These are phyloP conservation scores for Eumeta japonica DNA, from an alignment of 1,140 invertebrate genomes.

Conservation along the genomic window DNA sequence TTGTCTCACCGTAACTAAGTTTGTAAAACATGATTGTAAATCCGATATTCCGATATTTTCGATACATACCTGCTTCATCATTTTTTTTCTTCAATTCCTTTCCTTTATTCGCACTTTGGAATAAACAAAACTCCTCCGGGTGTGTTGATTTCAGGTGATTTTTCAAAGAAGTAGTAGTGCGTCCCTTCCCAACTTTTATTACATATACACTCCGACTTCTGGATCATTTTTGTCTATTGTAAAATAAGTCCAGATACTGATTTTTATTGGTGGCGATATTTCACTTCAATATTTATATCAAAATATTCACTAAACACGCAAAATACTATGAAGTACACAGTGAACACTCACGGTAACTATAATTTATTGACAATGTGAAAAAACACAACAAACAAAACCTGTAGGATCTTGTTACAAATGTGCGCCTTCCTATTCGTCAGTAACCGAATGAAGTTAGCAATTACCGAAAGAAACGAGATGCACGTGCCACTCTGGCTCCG, in stretches of 20 bases:
- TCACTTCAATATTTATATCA: background rate
- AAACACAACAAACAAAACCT: background rate
- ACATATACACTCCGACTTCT: constrained; percentile 1
- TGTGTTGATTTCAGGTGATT: constrained; percentile 3
- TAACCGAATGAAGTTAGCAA: too few relatives aligned
- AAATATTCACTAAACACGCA: background rate
- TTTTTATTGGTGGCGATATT: constrained; percentile 1
- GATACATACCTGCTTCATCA: constrained; percentile 4
- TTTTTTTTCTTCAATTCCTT: constrained; percentile 5
- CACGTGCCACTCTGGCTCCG: too few relatives aligned
- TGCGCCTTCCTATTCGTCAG: too few relatives aligned
- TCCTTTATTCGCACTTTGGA: background rate
- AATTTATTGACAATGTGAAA: background rate
- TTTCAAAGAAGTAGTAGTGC: constrained; percentile 3
- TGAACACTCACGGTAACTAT: background rate
- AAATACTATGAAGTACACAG: background rate
- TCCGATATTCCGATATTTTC: constrained; percentile 4
- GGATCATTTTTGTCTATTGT: background rate
- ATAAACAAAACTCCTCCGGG: background rate
- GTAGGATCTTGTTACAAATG: too few relatives aligned
- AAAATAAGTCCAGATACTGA: constrained; percentile 2
- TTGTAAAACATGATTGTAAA: constrained; percentile 3
- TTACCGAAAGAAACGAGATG: too few relatives aligned
- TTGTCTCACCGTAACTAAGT: background rate
- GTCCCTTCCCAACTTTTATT: constrained; percentile 2